Evolutionary conservation across 92 coral and sea anemone genomes (phyloP), one percentile per base, ranked within the genome.

Genomic region (Paramuricea clavata): DNA sequence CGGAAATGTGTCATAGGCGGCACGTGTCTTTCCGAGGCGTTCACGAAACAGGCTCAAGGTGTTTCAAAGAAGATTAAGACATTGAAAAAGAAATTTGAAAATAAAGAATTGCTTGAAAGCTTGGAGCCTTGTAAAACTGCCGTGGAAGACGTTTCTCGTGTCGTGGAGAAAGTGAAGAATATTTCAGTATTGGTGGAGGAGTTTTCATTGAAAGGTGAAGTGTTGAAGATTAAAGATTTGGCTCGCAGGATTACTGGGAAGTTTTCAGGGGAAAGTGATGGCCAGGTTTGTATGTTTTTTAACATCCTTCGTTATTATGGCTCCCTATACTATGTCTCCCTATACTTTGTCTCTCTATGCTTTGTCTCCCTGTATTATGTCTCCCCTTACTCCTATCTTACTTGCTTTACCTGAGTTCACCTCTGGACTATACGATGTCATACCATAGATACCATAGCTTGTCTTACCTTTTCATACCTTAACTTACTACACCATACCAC

Each of bases 1-100:
- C 95, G 92, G 15, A 92, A 96, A 52, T 96, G 96, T 65, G 81
- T 93, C 76, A 89, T 89, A 74, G 97, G 99, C 27, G 98, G 92
- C 0, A 88, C 93, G 25, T 93, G 99, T 71, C 77, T 96, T 23
- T 92, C 97, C 50, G 92, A 94, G 64, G 90, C 92, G 21, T 96
- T 96, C 44, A 91, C 90, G 27, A 87, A 91, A 49, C 99, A 96
- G 90, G 99, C 94, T 1, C 93, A 90, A 34, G 91, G 82, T 30
- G 80, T 96, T 22, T 91, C 93, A 65, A 92, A 90, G 41, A 93
- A 90, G 44, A 71, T 87, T 2, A 91, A 90, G 23, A 77, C 74
- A 28, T 71, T 94, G 39, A 91, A 87, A 80, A 74, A 69, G 39
- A 85, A 78, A 23, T 83, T 89, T 54, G 67, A 64, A 44, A 90